Base-by-base conservation (phyloP, 2,797 vertebrate genomes). In the Neosilurus mollespiculum region DNA sequence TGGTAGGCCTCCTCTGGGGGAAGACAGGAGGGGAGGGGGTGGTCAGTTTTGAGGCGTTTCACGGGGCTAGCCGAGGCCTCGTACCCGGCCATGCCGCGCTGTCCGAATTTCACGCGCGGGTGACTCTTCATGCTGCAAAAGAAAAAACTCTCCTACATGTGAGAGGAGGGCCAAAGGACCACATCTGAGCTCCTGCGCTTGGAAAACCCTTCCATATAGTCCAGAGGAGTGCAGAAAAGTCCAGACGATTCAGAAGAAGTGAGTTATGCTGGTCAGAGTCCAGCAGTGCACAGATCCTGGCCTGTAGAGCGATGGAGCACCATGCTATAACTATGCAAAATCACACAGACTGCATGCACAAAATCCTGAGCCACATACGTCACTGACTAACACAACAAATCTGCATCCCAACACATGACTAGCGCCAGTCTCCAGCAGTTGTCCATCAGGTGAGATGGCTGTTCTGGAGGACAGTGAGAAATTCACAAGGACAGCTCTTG, bases 1-100 rank as follows among this genome's bases (percentile, higher is more conserved):
- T 98, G 97, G 93, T 98, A 99, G 93, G 96, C 97, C 95, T 99
- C 97, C 96, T 99, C 86, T 87, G 86, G 84, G 82, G 84, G 86
- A 14, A 87, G 82, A 87, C 84, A 87, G 83, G 85, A 87, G 81
- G 85, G 85, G 67, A 87, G 83, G 79, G 87, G 85, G 89, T 87
- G 71, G 90, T 96, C 92, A 96, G 95, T 93, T 90, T 91, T 93
- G 86, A 92, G 82, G 88, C 93, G 92, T 90, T 94, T 95, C 81
- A 89, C 90, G 26, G 94, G 93, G 87, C 93, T 93, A 88, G 75
- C 90, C 65, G 91, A 87, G 67, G 94, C 91, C 89, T 91, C 91
- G 72, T 92, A 94, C 88, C 93, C 91, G 83, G 93, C 92, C 93
- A 94, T 92, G 91, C 91, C 90, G 85, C 85, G 89, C 89, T 90